These are phyloP conservation scores for Drosophila cracens DNA, from an alignment of 2,888 invertebrate species.

Conservation along the genomic window DNA sequence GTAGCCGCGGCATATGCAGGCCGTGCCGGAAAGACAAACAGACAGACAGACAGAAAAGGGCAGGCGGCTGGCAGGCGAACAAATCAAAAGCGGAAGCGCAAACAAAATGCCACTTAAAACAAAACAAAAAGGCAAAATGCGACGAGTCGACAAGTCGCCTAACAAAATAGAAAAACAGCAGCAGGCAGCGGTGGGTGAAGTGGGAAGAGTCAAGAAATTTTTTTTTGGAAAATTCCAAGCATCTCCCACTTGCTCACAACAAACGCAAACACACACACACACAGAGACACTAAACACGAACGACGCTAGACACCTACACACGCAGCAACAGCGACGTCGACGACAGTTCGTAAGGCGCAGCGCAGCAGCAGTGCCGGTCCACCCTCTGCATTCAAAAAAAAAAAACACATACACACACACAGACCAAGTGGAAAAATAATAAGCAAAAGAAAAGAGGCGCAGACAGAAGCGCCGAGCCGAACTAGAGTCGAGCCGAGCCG, in stretches of 20 bases:
- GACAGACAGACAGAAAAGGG: not conserved
- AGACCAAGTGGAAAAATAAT: constrained; percentile 24
- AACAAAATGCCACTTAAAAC: constrained; percentile 68
- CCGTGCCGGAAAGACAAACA: constrained; percentile 1
- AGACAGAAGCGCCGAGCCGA: constrained; percentile 23
- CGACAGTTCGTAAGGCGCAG: constrained; percentile 46
- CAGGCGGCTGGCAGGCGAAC: constrained; percentile 9
- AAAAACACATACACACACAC: constrained; percentile 13
- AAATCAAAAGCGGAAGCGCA: constrained; percentile 72
- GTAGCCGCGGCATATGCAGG: constrained; percentile 10
- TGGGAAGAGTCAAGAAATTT: constrained; percentile 60
- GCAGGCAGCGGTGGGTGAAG: not conserved
- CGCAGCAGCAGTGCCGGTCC: constrained; percentile 34
- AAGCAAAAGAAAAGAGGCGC: constrained; percentile 31
- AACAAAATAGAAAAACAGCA: constrained; percentile 7
- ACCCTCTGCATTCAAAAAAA: constrained; percentile 39
- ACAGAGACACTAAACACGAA: constrained; percentile 12
- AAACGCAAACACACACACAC: constrained; percentile 18
- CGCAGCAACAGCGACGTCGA: constrained; percentile 10
- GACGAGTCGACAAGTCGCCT: constrained; percentile 42
- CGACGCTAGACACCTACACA: constrained; percentile 47
- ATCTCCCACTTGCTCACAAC: constrained; percentile 38
- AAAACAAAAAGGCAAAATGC: constrained; percentile 41
- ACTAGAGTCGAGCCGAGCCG: not conserved
- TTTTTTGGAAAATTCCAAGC: constrained; percentile 80